Evolutionary conservation across 2,888 invertebrate species (phyloP), one percentile per base, ranked within the genome.

Genomic region (Amblyteles armatorius): DNA sequence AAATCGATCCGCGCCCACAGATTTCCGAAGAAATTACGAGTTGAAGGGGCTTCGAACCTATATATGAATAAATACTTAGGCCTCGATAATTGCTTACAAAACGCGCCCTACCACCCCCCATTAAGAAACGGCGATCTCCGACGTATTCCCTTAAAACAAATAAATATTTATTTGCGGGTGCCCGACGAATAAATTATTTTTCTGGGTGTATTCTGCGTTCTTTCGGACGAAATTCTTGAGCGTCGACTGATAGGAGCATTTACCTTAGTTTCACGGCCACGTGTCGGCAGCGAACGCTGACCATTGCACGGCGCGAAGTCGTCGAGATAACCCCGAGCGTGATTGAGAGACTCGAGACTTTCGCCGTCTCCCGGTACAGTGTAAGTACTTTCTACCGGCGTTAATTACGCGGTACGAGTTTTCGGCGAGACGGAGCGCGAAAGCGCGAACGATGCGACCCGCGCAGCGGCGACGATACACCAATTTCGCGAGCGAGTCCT

Each of bases 331-430:
- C 7, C 6, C 16, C n/a, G 33, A 63, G 60, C 33, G 33, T 13
- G 13, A 33, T 33, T n/a, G 16, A 33, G 33, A 63, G 13, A 63
- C 33, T 33, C 16, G 60, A 63, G 60, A 63, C 60, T 63, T 63
- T 63, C 60, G 60, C 33, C 33, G 60, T 63, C 29, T 2, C 33
- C n/a, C 22, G 1, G 22, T 22, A 57, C 44, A 44, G 13, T 16
- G 6, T 19, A 33, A 16, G 29, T 33, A 63, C 60, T 63, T 63
- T 63, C 60, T 63, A 63, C 60, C n/a, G 29, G n/a, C 4, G 29
- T 33, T 6, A 72, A 71, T 52, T 57, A 71, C 29, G 50, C 50
- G 33, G 29, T 29, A n/a, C n/a, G 40, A 50, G 52, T 50, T 48
- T 71, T 71, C 50, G 50, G 48, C n/a, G 29, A 29, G 19, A 16